Evolutionary conservation across 2,888 invertebrate genomes (phyloP).

Genomic region (Metallyticus violacea): DNA sequence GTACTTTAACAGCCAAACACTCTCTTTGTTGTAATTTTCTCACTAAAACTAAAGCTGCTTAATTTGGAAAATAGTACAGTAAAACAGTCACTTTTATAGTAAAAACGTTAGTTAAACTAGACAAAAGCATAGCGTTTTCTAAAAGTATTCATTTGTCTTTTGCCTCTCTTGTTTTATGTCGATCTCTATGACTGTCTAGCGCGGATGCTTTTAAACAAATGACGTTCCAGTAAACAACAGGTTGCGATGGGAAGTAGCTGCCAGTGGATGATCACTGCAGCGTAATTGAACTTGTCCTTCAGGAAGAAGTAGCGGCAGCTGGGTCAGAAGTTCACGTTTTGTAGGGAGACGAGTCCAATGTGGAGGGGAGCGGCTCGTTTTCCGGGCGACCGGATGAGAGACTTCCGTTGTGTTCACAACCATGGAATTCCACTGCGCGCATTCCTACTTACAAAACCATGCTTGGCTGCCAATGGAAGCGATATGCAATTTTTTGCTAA

Average conservation of each 20-base stretch:
- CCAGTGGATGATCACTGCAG: not conserved
- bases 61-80: too few species aligned
- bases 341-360: not conserved
- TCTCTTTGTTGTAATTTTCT: too few species aligned
- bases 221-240: not conserved
- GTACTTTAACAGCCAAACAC: too few species aligned
- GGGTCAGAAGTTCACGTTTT: not conserved
- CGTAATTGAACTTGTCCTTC: not conserved
- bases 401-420: constrained; percentile 14
- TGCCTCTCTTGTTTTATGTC: too few species aligned
- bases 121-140: too few species aligned
- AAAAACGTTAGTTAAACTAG: too few species aligned
- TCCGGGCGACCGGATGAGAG: constrained; percentile 11
- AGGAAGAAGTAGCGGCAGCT: not conserved
- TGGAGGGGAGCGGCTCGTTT: not conserved
- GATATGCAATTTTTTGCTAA: not conserved
- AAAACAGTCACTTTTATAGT: too few species aligned
- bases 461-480: not conserved
- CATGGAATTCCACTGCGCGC: not conserved
- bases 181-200: too few species aligned
- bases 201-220: not conserved
- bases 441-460: not conserved
- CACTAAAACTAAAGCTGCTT: too few species aligned
- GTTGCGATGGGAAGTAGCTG: not conserved
- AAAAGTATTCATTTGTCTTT: too few species aligned